These are phyloP conservation scores for Acanthiza pusilla DNA, from an alignment of 2,797 vertebrate genomes.

Conservation along the genomic window DNA sequence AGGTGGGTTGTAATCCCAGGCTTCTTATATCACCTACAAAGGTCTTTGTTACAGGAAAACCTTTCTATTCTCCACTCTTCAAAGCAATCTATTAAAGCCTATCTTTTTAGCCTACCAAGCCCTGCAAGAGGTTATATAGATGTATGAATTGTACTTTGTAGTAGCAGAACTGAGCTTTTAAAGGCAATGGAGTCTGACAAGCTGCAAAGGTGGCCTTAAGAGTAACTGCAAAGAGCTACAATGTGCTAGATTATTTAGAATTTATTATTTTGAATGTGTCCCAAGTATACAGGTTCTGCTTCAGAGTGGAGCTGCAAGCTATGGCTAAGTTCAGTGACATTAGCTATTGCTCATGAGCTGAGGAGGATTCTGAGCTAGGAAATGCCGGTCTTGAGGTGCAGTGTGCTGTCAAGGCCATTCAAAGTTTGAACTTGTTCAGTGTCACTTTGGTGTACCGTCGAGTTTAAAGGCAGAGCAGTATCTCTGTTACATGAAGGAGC, in stretches of 20 bases:
- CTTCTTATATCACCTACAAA: background rate
- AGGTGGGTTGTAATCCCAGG: background rate
- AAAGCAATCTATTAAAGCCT: constrained; percentile 17
- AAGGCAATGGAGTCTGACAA: constrained; percentile 1
- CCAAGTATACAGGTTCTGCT: background rate
- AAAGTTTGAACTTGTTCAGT: constrained; percentile 22
- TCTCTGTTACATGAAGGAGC: constrained; percentile 40
- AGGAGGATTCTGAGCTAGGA: background rate
- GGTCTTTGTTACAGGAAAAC: background rate
- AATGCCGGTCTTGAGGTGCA: background rate
- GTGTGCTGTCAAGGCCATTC: background rate
- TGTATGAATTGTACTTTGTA: background rate
- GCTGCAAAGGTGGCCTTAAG: constrained; percentile 8
- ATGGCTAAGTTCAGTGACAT: background rate
- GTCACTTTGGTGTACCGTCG: constrained; percentile 6
- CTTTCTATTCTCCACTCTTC: background rate
- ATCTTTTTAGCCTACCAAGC: constrained; percentile 1
- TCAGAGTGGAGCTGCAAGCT: background rate
- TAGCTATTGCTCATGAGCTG: background rate
- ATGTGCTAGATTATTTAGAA: background rate
- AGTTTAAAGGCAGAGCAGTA: constrained; percentile 43
- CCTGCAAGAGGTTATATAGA: background rate
- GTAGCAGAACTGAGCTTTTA: constrained; percentile 17
- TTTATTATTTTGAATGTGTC: constrained; percentile 1
- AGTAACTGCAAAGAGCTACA: background rate